Evolutionary conservation across 2,797 vertebrate species (phyloP).

Genomic region (Chelonia mydas): DNA sequence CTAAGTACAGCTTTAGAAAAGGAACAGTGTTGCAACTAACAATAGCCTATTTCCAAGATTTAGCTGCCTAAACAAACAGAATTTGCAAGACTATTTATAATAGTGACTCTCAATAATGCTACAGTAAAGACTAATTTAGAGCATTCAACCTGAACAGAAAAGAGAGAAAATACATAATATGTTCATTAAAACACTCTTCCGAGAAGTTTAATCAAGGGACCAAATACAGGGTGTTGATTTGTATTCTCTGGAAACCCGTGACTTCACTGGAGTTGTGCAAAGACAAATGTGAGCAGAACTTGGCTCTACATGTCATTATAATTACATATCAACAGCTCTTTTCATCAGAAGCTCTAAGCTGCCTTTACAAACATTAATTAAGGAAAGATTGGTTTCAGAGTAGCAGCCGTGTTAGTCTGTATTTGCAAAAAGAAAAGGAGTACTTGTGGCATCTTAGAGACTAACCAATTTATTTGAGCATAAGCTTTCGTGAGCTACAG

Average conservation of each 20-base stretch:
- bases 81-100: conserved; percentile 30
- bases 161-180: background rate
- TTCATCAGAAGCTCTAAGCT: background rate
- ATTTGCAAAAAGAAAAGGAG: too few relatives aligned
- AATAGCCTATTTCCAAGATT: conserved; percentile 20
- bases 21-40: conserved; percentile 60
- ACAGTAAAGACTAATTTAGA: background rate
- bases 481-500: too few relatives aligned
- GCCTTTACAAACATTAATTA: background rate
- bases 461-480: too few relatives aligned
- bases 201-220: background rate
- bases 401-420: too few relatives aligned
- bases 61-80: conserved; percentile 17
- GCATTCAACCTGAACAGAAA: conserved; percentile 12
- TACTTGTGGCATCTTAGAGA: too few relatives aligned
- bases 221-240: conserved; percentile 6
- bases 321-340: background rate
- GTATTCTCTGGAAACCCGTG: background rate
- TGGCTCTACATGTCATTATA: fast-evolving
- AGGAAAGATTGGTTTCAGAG: background rate
- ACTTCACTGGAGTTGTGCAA: background rate
- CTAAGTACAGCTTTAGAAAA: conserved; percentile 47
- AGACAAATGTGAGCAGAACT: background rate
- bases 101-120: conserved; percentile 23
- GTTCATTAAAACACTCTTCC: background rate